These are phyloP conservation scores for Harpagifer antarcticus DNA, from an alignment of 2,797 vertebrate genomes.

Conservation along the genomic window DNA sequence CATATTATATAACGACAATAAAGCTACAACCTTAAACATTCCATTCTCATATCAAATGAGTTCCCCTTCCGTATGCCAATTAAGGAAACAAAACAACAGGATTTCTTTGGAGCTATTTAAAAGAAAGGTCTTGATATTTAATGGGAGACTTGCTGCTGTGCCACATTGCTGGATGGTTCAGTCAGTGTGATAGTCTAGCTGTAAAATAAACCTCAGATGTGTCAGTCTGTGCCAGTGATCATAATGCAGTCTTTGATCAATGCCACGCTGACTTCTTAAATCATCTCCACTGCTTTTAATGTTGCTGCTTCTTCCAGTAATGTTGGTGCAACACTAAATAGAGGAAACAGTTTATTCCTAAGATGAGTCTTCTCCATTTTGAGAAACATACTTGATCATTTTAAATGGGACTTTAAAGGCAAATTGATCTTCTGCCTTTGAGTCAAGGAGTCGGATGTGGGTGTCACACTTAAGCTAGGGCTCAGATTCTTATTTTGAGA, in stretches of 20 bases:
- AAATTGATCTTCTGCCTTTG: slow-evolving; percentile 64
- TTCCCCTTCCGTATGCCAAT: slow-evolving; percentile 3
- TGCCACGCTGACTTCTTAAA: slow-evolving; percentile 28
- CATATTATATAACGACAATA: neutral
- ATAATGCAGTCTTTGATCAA: slow-evolving; percentile 68
- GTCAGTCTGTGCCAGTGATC: slow-evolving; percentile 54
- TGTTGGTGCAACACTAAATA: slow-evolving; percentile 30
- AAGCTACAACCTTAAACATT: neutral
- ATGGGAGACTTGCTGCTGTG: slow-evolving; percentile 34
- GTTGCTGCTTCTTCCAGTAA: slow-evolving; percentile 32
- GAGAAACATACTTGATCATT: slow-evolving; percentile 59
- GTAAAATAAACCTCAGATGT: slow-evolving; percentile 53
- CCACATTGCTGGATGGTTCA: slow-evolving; percentile 28
- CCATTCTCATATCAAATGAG: neutral
- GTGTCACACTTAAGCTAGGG: slow-evolving; percentile 69
- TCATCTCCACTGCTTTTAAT: slow-evolving; percentile 43
- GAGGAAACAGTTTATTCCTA: slow-evolving; percentile 45
- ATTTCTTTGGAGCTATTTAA: slow-evolving; percentile 27
- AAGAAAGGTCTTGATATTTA: slow-evolving; percentile 34
- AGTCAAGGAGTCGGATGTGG: slow-evolving; percentile 64
- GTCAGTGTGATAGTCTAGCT: slow-evolving; percentile 15
- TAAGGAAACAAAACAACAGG: neutral
- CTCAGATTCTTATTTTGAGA: slow-evolving; percentile 70
- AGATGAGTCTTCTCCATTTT: slow-evolving; percentile 24
- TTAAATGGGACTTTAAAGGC: slow-evolving; percentile 52